Conservation (phyloP, 2,797 vertebrate species). For the Eutrigla gurnardus region DNA sequence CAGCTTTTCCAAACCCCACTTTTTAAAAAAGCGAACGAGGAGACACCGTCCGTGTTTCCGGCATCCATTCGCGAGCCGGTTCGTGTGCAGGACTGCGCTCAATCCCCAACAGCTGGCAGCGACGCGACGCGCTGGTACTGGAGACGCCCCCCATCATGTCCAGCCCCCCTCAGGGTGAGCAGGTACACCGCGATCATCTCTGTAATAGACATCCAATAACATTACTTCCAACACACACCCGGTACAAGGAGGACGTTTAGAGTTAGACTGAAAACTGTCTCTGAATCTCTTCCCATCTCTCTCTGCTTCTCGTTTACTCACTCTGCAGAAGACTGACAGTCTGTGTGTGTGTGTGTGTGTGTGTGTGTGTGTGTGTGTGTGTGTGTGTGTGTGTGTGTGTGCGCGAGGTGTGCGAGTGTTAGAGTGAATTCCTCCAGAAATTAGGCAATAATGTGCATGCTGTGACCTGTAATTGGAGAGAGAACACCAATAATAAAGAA, state of each 20-base stretch:
- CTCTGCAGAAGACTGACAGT: background rate
- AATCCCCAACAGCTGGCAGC: constrained; percentile 30
- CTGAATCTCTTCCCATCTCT: background rate
- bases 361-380: too few species aligned
- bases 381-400: too few species aligned
- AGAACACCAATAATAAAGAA: background rate
- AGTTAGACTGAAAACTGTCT: background rate
- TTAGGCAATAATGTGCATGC: background rate
- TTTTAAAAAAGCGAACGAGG: background rate
- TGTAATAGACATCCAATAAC: background rate
- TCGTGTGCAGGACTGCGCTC: constrained; percentile 2
- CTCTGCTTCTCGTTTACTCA: background rate
- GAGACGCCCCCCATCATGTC: constrained; percentile 48
- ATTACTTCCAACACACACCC: background rate
- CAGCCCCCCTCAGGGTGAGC: constrained; percentile 26
- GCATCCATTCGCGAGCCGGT: background rate
- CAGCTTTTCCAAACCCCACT: constrained; percentile 4
- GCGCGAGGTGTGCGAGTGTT: background rate
- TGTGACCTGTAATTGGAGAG: background rate
- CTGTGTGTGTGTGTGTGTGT: too few species aligned
- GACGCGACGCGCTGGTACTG: constrained; percentile 6
- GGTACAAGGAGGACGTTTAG: background rate
- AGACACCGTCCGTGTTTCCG: background rate
- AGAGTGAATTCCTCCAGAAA: constrained; percentile 25
- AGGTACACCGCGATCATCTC: constrained; percentile 35